A percentile compares a stretch with the other conserved stretches of the same genome.
Conservation (phyloP, 1,140 invertebrate species). For the Drosophila erecta region DNA sequence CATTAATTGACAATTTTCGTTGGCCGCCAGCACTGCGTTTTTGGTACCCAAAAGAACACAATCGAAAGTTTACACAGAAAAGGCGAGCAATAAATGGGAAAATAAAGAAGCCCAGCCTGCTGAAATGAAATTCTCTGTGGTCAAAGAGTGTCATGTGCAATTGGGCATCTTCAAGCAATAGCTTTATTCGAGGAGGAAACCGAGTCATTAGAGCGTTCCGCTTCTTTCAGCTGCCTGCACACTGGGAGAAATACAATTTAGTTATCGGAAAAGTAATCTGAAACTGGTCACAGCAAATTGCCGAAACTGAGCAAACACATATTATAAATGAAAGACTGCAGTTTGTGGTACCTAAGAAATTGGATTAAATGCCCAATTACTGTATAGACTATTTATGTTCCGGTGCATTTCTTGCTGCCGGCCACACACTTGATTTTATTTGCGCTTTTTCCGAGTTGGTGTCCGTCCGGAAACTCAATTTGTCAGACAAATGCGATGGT, state of each 20-base stretch:
- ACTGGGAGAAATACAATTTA: background rate
- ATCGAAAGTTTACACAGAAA: slow-evolving; percentile 35
- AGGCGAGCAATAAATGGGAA: slow-evolving; percentile 31
- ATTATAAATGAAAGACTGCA: too few relatives aligned
- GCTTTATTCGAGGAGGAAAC: slow-evolving; percentile 31
- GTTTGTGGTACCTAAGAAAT: too few relatives aligned
- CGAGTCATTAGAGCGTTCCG: slow-evolving; percentile 40
- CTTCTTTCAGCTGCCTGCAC: slow-evolving; percentile 1
- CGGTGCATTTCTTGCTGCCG: slow-evolving; percentile 5
- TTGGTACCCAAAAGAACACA: slow-evolving; percentile 14
- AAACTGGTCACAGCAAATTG: too few relatives aligned
- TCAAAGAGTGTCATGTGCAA: slow-evolving; percentile 44
- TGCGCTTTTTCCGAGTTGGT: slow-evolving; percentile 35
- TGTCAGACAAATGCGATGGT: slow-evolving; percentile 56
- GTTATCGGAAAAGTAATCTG: too few relatives aligned
- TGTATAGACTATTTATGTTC: background rate
- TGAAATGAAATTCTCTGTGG: slow-evolving; percentile 33
- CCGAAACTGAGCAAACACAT: too few relatives aligned
- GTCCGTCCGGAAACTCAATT: slow-evolving; percentile 65
- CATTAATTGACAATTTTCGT: slow-evolving; percentile 68
- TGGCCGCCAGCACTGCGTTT: slow-evolving; percentile 24
- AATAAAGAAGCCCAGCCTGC: slow-evolving; percentile 1
- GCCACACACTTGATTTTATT: slow-evolving; percentile 52
- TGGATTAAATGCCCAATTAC: background rate
- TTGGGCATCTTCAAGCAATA: slow-evolving; percentile 38